These are phyloP conservation scores for Peromyscus nudipes DNA, from an alignment of 2,797 vertebrate species.

Conservation along the genomic window DNA sequence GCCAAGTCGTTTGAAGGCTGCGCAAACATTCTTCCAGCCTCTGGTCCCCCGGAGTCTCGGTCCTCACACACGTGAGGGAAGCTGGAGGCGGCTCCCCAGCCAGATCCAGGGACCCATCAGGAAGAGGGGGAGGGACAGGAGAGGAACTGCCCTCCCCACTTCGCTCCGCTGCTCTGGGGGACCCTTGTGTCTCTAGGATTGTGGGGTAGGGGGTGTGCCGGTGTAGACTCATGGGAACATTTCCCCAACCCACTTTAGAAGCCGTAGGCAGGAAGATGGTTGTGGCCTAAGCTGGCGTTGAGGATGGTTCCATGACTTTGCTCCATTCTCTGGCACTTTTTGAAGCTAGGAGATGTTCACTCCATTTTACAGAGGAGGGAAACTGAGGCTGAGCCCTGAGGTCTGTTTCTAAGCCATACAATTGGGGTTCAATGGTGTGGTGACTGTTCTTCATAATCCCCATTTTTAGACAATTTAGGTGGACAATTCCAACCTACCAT, in stretches of 20 bases:
- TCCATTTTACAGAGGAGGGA: background rate
- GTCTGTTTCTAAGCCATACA: background rate
- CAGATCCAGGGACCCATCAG: background rate
- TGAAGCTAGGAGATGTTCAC: background rate
- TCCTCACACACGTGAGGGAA: conserved; percentile 43
- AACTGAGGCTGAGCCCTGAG: background rate
- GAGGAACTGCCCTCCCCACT: background rate
- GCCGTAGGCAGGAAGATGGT: background rate
- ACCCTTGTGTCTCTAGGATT: background rate
- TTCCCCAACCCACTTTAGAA: background rate
- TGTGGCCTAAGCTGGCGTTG: background rate
- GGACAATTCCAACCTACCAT: background rate
- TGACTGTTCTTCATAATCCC: background rate
- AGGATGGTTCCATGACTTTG: background rate
- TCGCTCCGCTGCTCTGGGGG: no score
- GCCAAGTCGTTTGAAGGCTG: conserved; percentile 81
- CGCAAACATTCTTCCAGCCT: conserved; percentile 63
- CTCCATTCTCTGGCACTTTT: background rate
- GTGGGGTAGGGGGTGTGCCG: background rate
- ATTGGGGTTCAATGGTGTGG: background rate
- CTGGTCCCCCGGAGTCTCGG: background rate
- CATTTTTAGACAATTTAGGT: background rate
- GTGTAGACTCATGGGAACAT: background rate
- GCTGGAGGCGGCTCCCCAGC: background rate
- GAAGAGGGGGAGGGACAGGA: background rate